These are phyloP conservation scores for Odontophorus gujanensis DNA, from an alignment of 2,113 vertebrate species.

Conservation along the genomic window DNA sequence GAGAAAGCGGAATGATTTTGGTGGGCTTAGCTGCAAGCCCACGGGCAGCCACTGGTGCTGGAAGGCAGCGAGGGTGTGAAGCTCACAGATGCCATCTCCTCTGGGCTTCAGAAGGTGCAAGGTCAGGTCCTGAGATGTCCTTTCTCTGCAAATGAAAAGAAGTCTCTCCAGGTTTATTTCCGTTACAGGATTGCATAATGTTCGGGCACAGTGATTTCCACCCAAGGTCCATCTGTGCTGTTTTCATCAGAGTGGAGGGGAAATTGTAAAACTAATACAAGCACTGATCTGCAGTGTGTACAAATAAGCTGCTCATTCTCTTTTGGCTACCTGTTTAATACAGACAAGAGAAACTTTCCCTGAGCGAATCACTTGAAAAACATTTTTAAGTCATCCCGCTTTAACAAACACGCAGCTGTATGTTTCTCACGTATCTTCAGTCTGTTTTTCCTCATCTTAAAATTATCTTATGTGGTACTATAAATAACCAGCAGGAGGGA, in stretches of 20 bases:
- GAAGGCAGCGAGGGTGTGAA: conserved; percentile 9
- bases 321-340: neutral
- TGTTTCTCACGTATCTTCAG: conserved; percentile 49
- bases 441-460: conserved; percentile 61
- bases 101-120: neutral
- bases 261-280: neutral
- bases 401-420: conserved; percentile 30
- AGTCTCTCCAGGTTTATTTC: neutral
- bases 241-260: neutral
- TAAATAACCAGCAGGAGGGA: conserved; percentile 74
- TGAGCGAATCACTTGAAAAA: conserved; percentile 31
- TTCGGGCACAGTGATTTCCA: neutral
- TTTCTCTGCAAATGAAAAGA: neutral
- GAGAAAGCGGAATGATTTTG: conserved; percentile 21
- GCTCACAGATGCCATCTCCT: neutral
- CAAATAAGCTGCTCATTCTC: neutral
- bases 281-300: neutral
- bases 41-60: conserved; percentile 24
- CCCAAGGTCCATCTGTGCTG: neutral
- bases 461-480: conserved; percentile 66
- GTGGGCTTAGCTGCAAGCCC: conserved; percentile 3
- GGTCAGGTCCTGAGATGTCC: neutral
- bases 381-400: conserved; percentile 19
- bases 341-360: neutral
- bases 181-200: neutral